phyloP scores from a whole-genome alignment of 2,797 vertebrate species.

The Clarias pachynema region DNA sequence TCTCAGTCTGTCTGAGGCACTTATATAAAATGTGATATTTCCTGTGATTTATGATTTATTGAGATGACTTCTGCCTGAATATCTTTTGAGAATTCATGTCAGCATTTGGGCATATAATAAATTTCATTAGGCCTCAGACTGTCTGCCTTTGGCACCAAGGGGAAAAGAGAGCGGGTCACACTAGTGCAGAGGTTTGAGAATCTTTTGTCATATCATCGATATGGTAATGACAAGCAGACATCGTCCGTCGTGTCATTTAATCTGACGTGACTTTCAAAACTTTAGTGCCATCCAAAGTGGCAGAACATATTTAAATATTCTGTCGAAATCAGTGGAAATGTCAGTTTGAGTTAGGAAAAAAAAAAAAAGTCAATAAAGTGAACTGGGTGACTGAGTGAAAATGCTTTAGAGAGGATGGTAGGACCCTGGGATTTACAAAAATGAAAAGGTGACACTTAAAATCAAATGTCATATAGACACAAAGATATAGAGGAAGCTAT shows the following conservation, averaged over 20 bases:
- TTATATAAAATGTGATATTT: constrained; percentile 34
- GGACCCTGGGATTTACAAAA: not conserved
- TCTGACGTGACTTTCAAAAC: constrained; percentile 46
- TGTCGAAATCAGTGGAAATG: not conserved
- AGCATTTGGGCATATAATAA: constrained; percentile 49
- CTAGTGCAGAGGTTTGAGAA: constrained; percentile 40
- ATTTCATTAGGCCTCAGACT: constrained; percentile 47
- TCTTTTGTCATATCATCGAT: constrained; percentile 58
- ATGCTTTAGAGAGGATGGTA: not conserved
- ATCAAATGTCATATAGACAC: not conserved
- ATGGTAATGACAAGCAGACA: constrained; percentile 51
- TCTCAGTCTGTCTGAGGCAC: constrained; percentile 6
- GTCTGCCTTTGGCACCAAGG: constrained; percentile 39
- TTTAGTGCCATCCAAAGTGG: constrained; percentile 36
- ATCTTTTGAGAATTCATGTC: constrained; percentile 54
- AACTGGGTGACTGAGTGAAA: constrained; percentile 1
- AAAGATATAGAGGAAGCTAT: not conserved
- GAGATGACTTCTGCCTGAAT: constrained; percentile 32
- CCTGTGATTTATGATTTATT: constrained; percentile 52
- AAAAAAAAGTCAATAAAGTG: not conserved
- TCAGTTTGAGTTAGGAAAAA: constrained; percentile 9
- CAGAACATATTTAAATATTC: constrained; percentile 8
- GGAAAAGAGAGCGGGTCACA: constrained; percentile 44
- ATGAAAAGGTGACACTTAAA: not conserved
- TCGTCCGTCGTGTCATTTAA: constrained; percentile 40